Evolutionary conservation across 2,888 invertebrate species (phyloP), one percentile per base, ranked within the genome.

Genomic region (Melanophora roralis): DNA sequence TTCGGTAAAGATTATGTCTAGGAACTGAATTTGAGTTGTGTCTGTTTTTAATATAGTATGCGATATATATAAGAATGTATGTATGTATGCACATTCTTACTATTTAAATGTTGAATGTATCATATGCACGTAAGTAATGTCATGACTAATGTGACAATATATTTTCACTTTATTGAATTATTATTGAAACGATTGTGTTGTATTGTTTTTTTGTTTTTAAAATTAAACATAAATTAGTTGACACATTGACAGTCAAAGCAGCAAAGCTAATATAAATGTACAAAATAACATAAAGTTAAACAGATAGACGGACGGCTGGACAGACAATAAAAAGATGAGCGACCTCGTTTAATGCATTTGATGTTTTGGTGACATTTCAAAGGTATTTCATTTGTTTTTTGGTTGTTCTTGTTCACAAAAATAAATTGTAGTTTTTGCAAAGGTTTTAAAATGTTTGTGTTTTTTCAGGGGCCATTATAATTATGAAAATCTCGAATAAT

Each of bases 101-200:
- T n/a, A n/a, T n/a, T n/a, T n/a, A n/a, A n/a, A n/a, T 49, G 2
- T 27, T 19, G 19, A 34, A 1, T 32, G 16, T 57, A 21, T 38
- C n/a, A 38, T 14, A 9, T 7, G 12, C 27, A 14, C 43, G 43
- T 59, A 27, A n/a, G n/a, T 23, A 59, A 14, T 59, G 59, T 43
- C 43, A 43, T 59, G 59, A 59, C 43, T 59, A 27, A 59, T 43
- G 59, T 59, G 59, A 59, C 59, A 59, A 59, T 43, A 43, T 59
- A 27, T 43, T 59, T 59, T 43, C 40, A 27, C 43, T 27, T 43
- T 27, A 59, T 27, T 43, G 59, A 59, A 59, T 59, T 57, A 57
- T 57, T 57, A 57, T 38, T 57, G 57, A 43, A 32, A 34, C 32
- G 53, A 57, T 57, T 57, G 38, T 57, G 21, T 38, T 34, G 14